phyloP scores from a whole-genome alignment of 1,140 invertebrate genomes.

The Lepidurus packardi region DNA sequence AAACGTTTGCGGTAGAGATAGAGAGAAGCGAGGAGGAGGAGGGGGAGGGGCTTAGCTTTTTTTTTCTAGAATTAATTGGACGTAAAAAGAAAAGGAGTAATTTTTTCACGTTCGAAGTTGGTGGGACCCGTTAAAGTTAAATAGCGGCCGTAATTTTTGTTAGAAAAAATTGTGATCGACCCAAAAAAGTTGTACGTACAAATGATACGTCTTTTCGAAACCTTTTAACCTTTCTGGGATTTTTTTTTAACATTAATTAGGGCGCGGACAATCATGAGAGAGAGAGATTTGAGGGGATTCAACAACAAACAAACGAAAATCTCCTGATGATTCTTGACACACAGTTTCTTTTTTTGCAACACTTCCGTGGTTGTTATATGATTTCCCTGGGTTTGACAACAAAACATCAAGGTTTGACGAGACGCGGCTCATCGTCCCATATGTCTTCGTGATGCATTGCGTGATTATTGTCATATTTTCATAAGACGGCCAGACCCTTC shows the following conservation, averaged over 20 bases:
- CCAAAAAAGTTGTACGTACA: not conserved
- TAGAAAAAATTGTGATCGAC: not conserved
- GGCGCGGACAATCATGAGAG: not conserved
- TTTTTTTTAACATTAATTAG: not conserved
- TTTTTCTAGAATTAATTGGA: not conserved
- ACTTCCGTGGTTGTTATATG: not conserved
- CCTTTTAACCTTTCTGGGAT: not conserved
- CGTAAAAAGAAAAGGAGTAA: not conserved
- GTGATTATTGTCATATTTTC: not conserved
- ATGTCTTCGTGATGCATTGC: not conserved
- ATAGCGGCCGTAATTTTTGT: not conserved
- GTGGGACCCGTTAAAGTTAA: not conserved
- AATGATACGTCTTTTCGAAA: not conserved
- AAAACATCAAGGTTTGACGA: not conserved
- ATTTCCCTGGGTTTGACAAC: slow-evolving; percentile 18
- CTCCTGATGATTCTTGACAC: slow-evolving; percentile 21
- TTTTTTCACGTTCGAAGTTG: not conserved
- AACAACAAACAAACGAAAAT: not conserved
- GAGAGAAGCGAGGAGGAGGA: not conserved
- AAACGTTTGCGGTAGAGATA: not conserved
- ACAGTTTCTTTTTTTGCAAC: slow-evolving; percentile 4
- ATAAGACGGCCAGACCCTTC: not conserved
- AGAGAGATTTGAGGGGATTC: not conserved
- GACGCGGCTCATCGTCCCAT: not conserved
- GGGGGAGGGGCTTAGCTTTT: not conserved